Conservation (phyloP, 2,113 vertebrate genomes). For the Apistogramma diplotaenia region DNA sequence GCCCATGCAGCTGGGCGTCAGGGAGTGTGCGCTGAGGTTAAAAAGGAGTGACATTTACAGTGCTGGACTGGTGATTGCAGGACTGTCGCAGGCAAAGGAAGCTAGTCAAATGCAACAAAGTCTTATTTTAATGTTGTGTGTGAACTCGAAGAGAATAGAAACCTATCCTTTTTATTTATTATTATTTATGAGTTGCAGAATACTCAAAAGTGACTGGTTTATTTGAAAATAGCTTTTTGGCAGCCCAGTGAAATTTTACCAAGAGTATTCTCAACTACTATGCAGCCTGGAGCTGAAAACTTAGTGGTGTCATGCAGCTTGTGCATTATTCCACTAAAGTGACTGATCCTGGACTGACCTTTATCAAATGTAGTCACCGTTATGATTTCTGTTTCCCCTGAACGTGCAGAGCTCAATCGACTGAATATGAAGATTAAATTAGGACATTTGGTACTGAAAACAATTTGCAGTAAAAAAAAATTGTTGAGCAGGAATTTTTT, state of each 20-base stretch:
- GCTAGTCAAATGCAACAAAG: constrained; percentile 50
- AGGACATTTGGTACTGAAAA: not conserved
- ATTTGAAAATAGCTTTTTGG: not conserved
- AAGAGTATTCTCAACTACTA: constrained; percentile 11
- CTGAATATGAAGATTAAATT: not conserved
- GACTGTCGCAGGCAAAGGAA: constrained; percentile 16
- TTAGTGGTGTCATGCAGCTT: not conserved
- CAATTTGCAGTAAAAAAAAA: not conserved
- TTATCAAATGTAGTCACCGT: not conserved
- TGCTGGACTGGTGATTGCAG: constrained; percentile 5
- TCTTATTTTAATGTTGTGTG: constrained; percentile 64
- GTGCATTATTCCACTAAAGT: not conserved
- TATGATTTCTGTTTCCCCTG: not conserved
- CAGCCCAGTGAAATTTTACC: not conserved
- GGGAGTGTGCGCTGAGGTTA: constrained; percentile 1
- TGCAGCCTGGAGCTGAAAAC: constrained; percentile 53
- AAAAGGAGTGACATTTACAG: not conserved
- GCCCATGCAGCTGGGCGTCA: constrained; percentile 10
- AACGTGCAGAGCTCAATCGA: not conserved
- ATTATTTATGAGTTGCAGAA: constrained; percentile 23
- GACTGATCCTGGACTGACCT: not conserved
- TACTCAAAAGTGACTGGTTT: not conserved
- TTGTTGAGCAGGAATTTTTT: not conserved
- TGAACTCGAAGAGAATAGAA: constrained; percentile 11
- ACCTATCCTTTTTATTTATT: constrained; percentile 30